Base-by-base conservation (phyloP, 2,888 invertebrate genomes). In the Hetaerina titia region DNA sequence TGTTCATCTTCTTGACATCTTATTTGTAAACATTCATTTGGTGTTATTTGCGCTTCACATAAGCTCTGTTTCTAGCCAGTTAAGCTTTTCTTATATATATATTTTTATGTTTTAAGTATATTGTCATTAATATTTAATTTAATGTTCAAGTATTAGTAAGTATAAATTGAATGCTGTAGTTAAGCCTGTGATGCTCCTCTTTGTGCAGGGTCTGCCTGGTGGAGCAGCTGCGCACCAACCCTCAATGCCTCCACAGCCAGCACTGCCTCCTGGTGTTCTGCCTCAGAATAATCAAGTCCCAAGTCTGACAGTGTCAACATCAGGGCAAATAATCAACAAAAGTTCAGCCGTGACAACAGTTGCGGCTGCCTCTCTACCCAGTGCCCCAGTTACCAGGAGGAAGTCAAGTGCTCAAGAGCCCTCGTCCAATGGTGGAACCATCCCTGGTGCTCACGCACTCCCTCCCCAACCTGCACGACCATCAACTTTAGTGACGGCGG, bases 401-500 rank as follows among this genome's bases (percentile, higher is more conserved):
- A 96, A 87, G 96, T 96, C 95, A 96, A 95, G 95, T 96, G 96
- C 96, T 45, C 92, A 92, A 57, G 92, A 92, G 69, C 31, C 92
- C 56, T 69, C 92, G 22, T 69, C 92, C 92, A 92, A 92, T 57
- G 92, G 92, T 69, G 92, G 92, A 17, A 92, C 92, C 69, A 56
- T 92, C 45, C 92, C 92, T 92, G 92, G 92, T 69, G 92, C 69
- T 96, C 96, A 96, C 95, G 95, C 96, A 31, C 95, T 96, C 87
- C 96, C 96, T 57, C 96, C 96, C n/a, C 96, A 96, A 95, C 96
- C 96, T 17, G 95, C 96, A 9, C 95, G 96, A 81, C 96, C 96
- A 22, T 95, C 96, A 13, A 95, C 96, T 95, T 96, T 96, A 96
- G 97, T 96, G 96, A 96, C 96, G 25, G 95, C 95, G 17, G 95